Percentiles rank a stretch among this genome's conserved stretches.
Evolutionary conservation across 2,113 vertebrate species (phyloP).

Genomic region (Cairina moschata): DNA sequence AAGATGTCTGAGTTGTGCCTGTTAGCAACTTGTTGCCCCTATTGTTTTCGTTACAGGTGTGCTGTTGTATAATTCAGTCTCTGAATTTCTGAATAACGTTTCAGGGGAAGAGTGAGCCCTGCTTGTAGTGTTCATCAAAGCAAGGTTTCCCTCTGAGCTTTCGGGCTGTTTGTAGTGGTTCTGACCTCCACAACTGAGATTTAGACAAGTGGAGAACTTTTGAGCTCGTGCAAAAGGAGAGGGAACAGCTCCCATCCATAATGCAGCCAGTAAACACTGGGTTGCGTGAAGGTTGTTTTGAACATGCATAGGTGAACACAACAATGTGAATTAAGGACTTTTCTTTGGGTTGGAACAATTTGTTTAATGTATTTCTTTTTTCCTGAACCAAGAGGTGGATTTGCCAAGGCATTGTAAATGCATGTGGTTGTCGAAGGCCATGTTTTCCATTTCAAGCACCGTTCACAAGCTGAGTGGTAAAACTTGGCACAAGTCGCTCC

Average conservation of each 20-base stretch:
- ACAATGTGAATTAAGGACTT: accelerated
- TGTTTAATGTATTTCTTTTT: background rate
- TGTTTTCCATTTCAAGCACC: background rate
- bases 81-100: background rate
- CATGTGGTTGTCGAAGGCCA: accelerated
- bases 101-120: background rate
- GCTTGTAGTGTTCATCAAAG: background rate
- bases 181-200: background rate
- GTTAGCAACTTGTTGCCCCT: background rate
- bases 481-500: accelerated
- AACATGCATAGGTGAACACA: accelerated
- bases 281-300: accelerated
- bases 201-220: background rate
- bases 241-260: background rate
- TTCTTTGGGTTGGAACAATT: background rate
- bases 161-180: background rate
- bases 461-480: background rate
- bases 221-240: background rate
- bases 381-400: background rate
- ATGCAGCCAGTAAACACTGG: accelerated
- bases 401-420: background rate
- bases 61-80: background rate
- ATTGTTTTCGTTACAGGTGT: background rate
- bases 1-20: background rate
- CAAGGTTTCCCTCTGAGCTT: background rate